Conservation (phyloP, 2,113 vertebrate genomes). For the Nothocercus nigrocapillus region DNA sequence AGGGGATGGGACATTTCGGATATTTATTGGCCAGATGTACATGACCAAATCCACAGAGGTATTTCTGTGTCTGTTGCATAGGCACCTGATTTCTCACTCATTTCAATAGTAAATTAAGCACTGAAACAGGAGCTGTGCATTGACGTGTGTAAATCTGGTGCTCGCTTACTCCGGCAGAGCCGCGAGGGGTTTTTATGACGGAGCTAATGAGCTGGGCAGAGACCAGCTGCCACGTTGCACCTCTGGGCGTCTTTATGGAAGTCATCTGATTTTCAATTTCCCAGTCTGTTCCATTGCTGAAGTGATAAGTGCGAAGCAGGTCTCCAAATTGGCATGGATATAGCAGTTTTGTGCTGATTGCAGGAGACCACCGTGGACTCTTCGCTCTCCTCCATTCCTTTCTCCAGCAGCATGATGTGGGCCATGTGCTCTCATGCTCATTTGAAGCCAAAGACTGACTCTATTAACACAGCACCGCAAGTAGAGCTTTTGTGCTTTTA, state of each 20-base stretch:
- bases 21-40: background rate
- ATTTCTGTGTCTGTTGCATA: background rate
- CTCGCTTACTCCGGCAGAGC: fast-evolving
- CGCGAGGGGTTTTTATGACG: background rate
- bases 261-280: background rate
- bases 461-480: too few relatives aligned
- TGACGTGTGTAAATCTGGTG: background rate
- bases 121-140: conserved; percentile 4
- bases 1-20: background rate
- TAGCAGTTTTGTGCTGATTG: background rate
- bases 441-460: background rate
- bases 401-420: fast-evolving
- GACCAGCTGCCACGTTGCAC: background rate
- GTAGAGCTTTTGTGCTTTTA: background rate
- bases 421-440: background rate
- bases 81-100: background rate
- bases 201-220: background rate
- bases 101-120: background rate
- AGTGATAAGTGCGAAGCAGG: background rate
- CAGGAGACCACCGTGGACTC: background rate
- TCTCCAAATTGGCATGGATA: background rate
- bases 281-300: background rate
- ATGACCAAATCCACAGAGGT: background rate
- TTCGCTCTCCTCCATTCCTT: background rate
- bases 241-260: background rate